Evolutionary conservation across 2,113 vertebrate species (phyloP), one percentile per base, ranked within the genome.

Genomic region (Mystacornis crossleyi): DNA sequence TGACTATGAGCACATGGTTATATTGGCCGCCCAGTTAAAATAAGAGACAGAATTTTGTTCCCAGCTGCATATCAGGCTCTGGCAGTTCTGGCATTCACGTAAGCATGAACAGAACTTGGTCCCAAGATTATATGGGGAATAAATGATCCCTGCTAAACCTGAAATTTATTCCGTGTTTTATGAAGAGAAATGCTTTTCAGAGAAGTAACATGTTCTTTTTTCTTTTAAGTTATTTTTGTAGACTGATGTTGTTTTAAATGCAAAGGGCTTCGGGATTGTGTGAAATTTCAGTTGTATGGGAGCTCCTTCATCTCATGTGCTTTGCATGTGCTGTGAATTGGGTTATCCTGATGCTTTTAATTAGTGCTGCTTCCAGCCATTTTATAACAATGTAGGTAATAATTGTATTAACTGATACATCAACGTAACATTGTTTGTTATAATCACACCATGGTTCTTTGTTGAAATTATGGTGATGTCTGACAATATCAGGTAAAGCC

Each of bases 351-450:
- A 89, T 96, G 88, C 94, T 96, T 90, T 95, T 97, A 96, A 94
- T 97, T 86, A 97, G 71, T 92, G 69, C 95, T 84, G 79, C 96
- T 88, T 95, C 96, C 81, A 96, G 95, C 95, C 97, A 45, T 95
- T 89, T 94, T 94, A 74, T 95, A 89, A 91, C 91, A 80, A 83
- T 43, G 60, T 67, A 48, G 90, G 66, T 89, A 90, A 90, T 93
- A n/a, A 93, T 95, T 94, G 60, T 96, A 89, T 98, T 97, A 97
- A 97, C 82, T 91, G 81, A 90, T 97, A 89, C 89, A 90, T 95
- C 90, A 78, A 60, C 90, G 90, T 97, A 97, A 95, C 93, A 93
- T 95, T 94, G 89, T 89, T 95, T 94, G 83, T 95, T 96, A 67
- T 60, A 96, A 82, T 83, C 88, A 62, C 90, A 88, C 82, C 91